Evolutionary conservation across 2,113 vertebrate genomes (phyloP), one percentile per base, ranked within the genome.

Genomic region (Pedetes capensis): DNA sequence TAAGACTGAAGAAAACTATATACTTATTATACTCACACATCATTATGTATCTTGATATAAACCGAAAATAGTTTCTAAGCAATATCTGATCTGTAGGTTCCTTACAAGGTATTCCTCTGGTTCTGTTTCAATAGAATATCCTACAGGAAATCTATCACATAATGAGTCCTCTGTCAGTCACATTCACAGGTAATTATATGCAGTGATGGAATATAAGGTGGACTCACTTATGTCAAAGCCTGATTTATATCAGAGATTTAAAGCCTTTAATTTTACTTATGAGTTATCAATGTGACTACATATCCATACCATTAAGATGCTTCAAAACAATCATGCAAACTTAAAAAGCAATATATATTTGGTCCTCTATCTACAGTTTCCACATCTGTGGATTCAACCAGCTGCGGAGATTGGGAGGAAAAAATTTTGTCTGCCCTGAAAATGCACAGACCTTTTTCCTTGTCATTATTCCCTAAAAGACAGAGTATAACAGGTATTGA

Each of bases 91-190:
- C 47, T 61, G 29, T 76, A 92, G 27, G 42, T 74, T 93, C 39
- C 51, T 92, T 69, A 78, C 42, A 47, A 95, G 61, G 34, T 51
- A 3, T 3, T 76, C 23, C 49, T 84, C 42, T 87, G 57, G 39
- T 87, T 91, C 57, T 81, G 23, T 68, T 85, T 90, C 85, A 74
- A 92, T 34, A 84, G 12, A 86, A 83, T 84, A 91, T 74, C 69
- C 57, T 86, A 95, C 0, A 94, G 76, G 47, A 49, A 7, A 68
- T 74, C 39, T 81, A 37, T 29, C 59, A 27, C 2, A 5, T 39
- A 85, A 69, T 25, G 63, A 94, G 29, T 92, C 32, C 29, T 91
- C n/a, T 51, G 29, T 71, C 51, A 71, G 29, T 71, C 51, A 71
- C 3, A 11, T 49, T 64, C 42, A 59, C 53, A 84, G 37, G 39